phyloP scores from a whole-genome alignment of 2,797 vertebrate genomes.

The Oreochromis grahami region DNA sequence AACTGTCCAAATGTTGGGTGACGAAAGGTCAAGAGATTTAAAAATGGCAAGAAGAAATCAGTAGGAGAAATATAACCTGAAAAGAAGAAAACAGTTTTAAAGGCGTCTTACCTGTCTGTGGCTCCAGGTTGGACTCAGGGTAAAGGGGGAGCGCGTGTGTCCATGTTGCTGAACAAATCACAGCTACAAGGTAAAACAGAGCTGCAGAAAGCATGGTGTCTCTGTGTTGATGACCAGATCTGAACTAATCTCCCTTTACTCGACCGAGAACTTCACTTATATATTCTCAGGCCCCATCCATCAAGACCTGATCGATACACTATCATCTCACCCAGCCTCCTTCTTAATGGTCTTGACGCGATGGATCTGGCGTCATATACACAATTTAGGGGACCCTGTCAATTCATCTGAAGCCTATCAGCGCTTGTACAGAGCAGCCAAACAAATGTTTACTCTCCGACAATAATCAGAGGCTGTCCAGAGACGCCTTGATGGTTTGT shows the following conservation, averaged over 20 bases:
- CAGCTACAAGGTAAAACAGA: constrained; percentile 68
- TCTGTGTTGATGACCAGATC: constrained; percentile 16
- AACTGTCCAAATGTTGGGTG: neutral
- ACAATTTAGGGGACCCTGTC: constrained; percentile 72
- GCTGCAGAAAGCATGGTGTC: constrained; percentile 73
- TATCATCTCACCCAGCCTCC: constrained; percentile 72
- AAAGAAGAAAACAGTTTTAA: neutral
- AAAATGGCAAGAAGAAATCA: neutral
- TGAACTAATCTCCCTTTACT: constrained; percentile 20
- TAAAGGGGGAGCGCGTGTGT: constrained; percentile 73
- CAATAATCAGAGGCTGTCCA: constrained; percentile 58
- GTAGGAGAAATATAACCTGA: neutral
- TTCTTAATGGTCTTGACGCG: constrained; percentile 73
- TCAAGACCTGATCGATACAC: constrained; percentile 77
- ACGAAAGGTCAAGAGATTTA: neutral
- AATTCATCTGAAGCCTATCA: constrained; percentile 75
- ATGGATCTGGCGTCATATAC: constrained; percentile 72
- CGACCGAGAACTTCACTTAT: constrained; percentile 64
- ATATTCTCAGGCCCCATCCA: constrained; percentile 69
- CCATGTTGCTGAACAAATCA: constrained; percentile 65
- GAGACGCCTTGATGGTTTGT: constrained; percentile 54
- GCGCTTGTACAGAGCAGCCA: constrained; percentile 77
- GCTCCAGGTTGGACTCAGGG: constrained; percentile 63
- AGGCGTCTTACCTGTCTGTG: constrained; percentile 69
- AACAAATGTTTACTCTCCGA: constrained; percentile 79